These are phyloP conservation scores for Perca flavescens DNA, from an alignment of 2,113 vertebrate species.

Conservation along the genomic window DNA sequence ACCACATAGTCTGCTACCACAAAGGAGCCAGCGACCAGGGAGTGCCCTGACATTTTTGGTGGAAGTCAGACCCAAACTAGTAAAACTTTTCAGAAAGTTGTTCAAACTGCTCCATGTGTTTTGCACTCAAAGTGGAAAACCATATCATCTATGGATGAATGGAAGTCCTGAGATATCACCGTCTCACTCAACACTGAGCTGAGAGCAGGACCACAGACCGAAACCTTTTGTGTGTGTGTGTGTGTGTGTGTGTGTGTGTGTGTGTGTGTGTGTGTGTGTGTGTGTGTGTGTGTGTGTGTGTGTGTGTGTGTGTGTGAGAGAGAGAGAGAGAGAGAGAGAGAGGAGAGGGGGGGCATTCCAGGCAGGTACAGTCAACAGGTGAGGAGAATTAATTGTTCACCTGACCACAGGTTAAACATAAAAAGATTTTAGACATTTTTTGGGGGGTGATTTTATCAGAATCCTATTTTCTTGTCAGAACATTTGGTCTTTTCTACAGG, in stretches of 20 bases:
- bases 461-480: too few species aligned
- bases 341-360: slow-evolving; percentile 21
- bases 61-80: background rate
- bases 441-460: too few species aligned
- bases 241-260: slow-evolving; percentile 29
- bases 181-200: slow-evolving; percentile 45
- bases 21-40: slow-evolving; percentile 77
- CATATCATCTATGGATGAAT: slow-evolving; percentile 23
- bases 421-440: too few species aligned
- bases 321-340: background rate
- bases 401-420: background rate
- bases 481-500: background rate
- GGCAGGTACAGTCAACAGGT: slow-evolving; percentile 30
- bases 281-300: slow-evolving; percentile 26
- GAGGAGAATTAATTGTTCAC: slow-evolving; percentile 24
- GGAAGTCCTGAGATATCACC: slow-evolving; percentile 39
- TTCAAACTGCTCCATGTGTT: background rate
- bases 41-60: slow-evolving; percentile 57
- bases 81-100: slow-evolving; percentile 4
- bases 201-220: slow-evolving; percentile 24
- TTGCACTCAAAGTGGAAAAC: background rate
- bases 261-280: slow-evolving; percentile 25
- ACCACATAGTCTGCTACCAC: slow-evolving; percentile 91
- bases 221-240: slow-evolving; percentile 37
- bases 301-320: slow-evolving; percentile 14